A percentile compares a stretch with the other conserved stretches of the same genome.
Evolutionary conservation across 2,888 invertebrate species (phyloP).

Genomic region (Physocephala rufipes): DNA sequence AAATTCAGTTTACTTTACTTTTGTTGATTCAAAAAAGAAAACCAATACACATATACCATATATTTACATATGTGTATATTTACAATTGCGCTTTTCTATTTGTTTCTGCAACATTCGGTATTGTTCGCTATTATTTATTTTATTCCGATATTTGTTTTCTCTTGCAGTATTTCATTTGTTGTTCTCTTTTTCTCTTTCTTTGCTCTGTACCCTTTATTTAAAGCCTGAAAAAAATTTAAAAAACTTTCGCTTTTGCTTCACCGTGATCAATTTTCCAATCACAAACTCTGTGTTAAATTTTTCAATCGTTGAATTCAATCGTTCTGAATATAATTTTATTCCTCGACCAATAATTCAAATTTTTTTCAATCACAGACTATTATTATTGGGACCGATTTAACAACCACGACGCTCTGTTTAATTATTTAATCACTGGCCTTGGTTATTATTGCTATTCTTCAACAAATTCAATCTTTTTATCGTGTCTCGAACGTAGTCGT

Average conservation of each 20-base stretch:
- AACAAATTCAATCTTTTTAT: no score
- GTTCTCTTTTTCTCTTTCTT: conserved; percentile 13
- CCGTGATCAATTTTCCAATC: no score
- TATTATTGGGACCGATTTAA: no score
- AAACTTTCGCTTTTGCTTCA: neutral
- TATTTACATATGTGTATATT: conserved; percentile 1
- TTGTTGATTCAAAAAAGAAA: conserved; percentile 20
- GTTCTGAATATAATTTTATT: no score
- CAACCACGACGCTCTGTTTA: no score
- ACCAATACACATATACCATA: neutral
- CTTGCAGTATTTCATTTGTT: neutral
- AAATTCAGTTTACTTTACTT: conserved; percentile 44
- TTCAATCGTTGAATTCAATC: no score
- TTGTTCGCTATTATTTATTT: conserved; percentile 15
- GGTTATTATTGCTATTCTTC: no score
- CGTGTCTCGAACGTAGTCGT: no score
- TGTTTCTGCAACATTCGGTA: conserved; percentile 4
- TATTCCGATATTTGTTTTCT: neutral
- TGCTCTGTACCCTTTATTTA: neutral
- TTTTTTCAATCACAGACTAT: no score
- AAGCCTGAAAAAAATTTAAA: neutral
- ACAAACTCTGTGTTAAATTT: no score
- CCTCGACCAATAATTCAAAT: no score
- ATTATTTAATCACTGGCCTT: no score
- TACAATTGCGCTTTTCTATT: neutral